These are phyloP conservation scores for Agonopterix heracliana DNA, from an alignment of 2,888 invertebrate genomes.

Conservation along the genomic window DNA sequence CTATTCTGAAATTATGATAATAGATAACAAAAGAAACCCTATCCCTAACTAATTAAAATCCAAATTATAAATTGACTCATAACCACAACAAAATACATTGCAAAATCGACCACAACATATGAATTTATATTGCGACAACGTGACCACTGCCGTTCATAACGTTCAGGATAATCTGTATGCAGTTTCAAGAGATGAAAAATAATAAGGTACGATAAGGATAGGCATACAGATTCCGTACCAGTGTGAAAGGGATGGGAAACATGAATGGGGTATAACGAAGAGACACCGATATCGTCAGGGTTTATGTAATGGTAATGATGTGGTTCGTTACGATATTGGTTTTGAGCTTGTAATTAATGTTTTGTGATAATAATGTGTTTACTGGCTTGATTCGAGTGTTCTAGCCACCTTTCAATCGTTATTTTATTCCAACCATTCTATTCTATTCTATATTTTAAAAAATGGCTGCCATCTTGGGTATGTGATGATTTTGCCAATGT, in stretches of 20 bases:
- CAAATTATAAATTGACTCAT: too few species aligned
- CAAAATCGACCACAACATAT: not conserved
- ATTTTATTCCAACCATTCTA: too few species aligned
- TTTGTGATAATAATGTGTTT: not conserved
- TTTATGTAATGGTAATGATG: constrained; percentile 1
- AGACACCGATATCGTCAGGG: constrained; percentile 2
- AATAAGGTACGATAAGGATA: constrained; percentile 16
- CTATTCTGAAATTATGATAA: too few species aligned
- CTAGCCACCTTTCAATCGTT: too few species aligned
- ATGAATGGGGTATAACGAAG: constrained; percentile 1
- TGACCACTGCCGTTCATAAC: not conserved
- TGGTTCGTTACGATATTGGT: not conserved
- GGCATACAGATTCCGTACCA: not conserved
- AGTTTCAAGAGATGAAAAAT: constrained; percentile 18
- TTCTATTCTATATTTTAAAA: too few species aligned
- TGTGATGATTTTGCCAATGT: too few species aligned
- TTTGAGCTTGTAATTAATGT: not conserved
- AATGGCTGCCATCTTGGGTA: too few species aligned
- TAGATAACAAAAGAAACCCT: too few species aligned
- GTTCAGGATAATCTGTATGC: constrained; percentile 3
- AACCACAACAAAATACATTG: not conserved
- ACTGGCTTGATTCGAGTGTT: too few species aligned
- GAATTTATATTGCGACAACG: not conserved
- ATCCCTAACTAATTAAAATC: too few species aligned
- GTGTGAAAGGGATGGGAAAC: constrained; percentile 1